Evolutionary conservation across 2,888 invertebrate species (phyloP).

Genomic region (Cylloceria caligata): DNA sequence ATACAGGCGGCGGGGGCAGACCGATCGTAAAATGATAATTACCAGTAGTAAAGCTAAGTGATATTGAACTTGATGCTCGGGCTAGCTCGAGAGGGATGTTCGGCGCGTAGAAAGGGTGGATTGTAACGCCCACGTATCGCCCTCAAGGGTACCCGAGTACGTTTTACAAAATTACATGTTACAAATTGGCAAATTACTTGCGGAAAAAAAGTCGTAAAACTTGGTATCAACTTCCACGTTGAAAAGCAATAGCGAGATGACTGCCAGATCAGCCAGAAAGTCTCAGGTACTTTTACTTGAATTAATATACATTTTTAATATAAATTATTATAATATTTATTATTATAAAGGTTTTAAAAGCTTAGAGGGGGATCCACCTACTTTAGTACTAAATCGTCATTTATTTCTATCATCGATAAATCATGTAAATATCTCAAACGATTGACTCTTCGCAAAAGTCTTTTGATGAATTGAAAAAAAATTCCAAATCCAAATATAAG

Average conservation of each 20-base stretch:
- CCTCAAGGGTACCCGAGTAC: not conserved
- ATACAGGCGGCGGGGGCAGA: slow-evolving; percentile 75
- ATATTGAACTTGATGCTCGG: slow-evolving; percentile 83
- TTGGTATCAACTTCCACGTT: not conserved
- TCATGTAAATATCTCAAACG: too few relatives aligned
- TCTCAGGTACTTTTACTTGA: too few relatives aligned
- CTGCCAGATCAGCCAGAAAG: not conserved
- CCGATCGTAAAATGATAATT: slow-evolving; percentile 84
- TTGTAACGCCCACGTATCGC: slow-evolving; percentile 5
- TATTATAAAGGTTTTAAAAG: not conserved
- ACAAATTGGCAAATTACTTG: slow-evolving; percentile 19
- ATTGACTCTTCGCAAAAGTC: too few relatives aligned
- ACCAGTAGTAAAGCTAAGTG: slow-evolving; percentile 83
- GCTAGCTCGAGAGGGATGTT: not conserved
- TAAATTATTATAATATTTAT: not conserved
- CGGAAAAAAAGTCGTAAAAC: slow-evolving; percentile 32
- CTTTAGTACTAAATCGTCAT: too few relatives aligned
- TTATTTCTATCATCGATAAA: too few relatives aligned
- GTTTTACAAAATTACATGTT: slow-evolving; percentile 39
- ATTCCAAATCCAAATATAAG: too few relatives aligned
- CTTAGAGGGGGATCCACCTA: too few relatives aligned
- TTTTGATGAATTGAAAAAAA: too few relatives aligned
- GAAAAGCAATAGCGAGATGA: not conserved
- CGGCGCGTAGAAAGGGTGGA: slow-evolving; percentile 1
- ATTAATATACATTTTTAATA: not conserved